Conservation (phyloP, 2,797 vertebrate genomes). For the Mormyrops boulengeri region DNA sequence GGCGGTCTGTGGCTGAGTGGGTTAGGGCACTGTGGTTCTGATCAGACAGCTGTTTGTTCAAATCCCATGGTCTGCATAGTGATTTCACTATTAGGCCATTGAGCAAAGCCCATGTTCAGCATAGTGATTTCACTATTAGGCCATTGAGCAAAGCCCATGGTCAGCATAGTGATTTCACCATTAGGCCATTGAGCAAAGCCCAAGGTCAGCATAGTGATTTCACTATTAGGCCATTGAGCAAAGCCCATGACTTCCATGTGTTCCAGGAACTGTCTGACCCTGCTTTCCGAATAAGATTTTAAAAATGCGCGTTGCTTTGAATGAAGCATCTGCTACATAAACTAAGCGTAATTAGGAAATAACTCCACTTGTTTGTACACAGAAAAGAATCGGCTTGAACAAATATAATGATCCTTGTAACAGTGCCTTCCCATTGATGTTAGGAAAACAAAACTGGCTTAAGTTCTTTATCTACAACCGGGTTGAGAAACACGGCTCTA, state of each 20-base stretch:
- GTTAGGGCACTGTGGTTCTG: not conserved
- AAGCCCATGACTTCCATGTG: not conserved
- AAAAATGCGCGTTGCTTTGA: not conserved
- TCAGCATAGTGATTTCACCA: too few species aligned
- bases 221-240: not conserved
- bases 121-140: not conserved
- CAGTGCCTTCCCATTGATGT: not conserved
- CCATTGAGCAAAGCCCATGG: not conserved
- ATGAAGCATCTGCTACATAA: not conserved
- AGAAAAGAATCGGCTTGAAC: not conserved
- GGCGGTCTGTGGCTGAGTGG: not conserved
- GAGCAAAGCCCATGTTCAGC: too few species aligned
- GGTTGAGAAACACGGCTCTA: not conserved
- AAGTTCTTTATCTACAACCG: not conserved
- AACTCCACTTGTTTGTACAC: not conserved
- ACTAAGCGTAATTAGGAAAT: not conserved
- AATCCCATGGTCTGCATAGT: not conserved
- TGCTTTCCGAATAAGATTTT: not conserved
- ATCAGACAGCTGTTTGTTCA: not conserved
- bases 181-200: too few species aligned
- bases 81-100: too few species aligned
- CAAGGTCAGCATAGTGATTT: not conserved
- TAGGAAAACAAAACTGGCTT: not conserved
- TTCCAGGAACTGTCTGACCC: not conserved
- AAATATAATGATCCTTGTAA: not conserved